Evolutionary conservation across 2,113 vertebrate species (phyloP).

Genomic region (Saccopteryx bilineata): DNA sequence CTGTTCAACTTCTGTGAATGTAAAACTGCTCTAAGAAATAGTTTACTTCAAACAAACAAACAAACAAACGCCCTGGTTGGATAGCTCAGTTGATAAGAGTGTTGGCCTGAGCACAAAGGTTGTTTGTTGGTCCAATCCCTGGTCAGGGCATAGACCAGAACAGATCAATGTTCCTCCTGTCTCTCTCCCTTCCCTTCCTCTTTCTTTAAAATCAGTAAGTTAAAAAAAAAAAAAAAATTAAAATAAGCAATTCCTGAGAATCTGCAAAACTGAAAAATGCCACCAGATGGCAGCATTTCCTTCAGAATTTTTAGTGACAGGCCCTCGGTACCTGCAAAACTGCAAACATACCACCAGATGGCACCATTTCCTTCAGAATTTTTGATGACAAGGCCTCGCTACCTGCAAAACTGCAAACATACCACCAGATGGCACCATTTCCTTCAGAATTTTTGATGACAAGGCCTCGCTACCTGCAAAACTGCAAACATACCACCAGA

Average conservation of each 20-base stretch:
- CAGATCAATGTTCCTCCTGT: no score
- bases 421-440: conserved; percentile 61
- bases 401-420: not conserved
- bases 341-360: conserved; percentile 42
- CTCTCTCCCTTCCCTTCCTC: no score
- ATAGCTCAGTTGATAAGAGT: no score
- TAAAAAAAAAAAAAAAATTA: not conserved
- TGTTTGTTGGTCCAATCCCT: no score
- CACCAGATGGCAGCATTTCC: conserved; percentile 60
- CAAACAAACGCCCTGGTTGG: no score
- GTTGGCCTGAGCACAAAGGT: no score
- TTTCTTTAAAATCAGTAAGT: no score
- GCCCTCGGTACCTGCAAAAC: not conserved
- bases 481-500: not conserved
- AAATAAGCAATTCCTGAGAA: not conserved
- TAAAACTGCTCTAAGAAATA: not conserved
- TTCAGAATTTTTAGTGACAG: rapidly evolving
- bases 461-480: not conserved
- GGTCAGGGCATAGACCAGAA: no score
- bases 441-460: no score
- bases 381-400: no score
- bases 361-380: not conserved
- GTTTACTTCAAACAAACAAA: no score
- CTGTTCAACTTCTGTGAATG: not conserved
- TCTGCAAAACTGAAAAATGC: not conserved